Conservation (phyloP, 2,888 invertebrate species). For the Aspidiotus rigidus region DNA sequence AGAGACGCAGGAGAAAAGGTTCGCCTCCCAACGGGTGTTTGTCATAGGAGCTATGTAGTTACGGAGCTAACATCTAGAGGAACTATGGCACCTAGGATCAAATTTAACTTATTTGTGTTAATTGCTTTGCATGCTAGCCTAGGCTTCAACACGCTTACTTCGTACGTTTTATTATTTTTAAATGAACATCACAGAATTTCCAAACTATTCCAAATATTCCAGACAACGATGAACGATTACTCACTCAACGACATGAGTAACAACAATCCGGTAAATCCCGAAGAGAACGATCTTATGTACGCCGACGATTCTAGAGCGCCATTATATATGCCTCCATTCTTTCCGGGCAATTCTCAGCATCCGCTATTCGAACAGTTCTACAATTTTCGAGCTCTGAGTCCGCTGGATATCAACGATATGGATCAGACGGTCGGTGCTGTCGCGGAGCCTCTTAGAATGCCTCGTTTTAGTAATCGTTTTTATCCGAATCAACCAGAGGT, state of each 20-base stretch:
- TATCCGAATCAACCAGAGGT: slow-evolving; percentile 1
- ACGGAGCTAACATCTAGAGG: too few species aligned
- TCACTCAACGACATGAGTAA: neutral
- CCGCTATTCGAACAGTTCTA: slow-evolving; percentile 8
- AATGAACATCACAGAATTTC: too few species aligned
- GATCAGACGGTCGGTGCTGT: neutral
- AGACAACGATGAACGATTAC: neutral
- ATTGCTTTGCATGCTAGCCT: too few species aligned
- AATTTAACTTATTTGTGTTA: too few species aligned
- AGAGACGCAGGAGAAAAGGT: too few species aligned
- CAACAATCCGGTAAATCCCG: neutral
- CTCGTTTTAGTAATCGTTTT: slow-evolving; percentile 24
- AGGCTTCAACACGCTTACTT: too few species aligned
- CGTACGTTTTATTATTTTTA: too few species aligned
- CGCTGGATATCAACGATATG: slow-evolving; percentile 16
- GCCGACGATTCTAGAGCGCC: slow-evolving; percentile 5
- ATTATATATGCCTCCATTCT: neutral
- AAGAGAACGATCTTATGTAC: slow-evolving; percentile 9
- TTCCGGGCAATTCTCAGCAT: neutral
- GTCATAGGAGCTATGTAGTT: too few species aligned
- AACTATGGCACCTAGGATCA: too few species aligned
- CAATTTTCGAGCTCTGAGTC: slow-evolving; percentile 13
- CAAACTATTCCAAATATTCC: too few species aligned
- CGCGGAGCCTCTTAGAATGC: neutral
- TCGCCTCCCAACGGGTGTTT: too few species aligned